Evolutionary conservation across 2,797 vertebrate genomes (phyloP).

Genomic region (Arremon aurantiirostris): DNA sequence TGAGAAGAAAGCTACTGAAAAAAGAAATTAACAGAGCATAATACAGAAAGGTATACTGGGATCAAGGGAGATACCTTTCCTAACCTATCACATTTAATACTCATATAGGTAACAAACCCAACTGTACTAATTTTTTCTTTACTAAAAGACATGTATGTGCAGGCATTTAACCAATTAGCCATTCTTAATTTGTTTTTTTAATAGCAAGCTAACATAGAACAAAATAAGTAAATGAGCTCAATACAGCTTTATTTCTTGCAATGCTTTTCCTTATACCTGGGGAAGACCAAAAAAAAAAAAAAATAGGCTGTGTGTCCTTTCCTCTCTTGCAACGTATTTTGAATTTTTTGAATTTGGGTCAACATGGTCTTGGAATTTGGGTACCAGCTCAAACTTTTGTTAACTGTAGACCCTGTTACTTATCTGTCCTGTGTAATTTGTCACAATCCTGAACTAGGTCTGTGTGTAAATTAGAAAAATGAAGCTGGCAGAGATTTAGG

Average conservation of each 20-base stretch:
- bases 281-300: neutral
- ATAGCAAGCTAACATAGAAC: neutral
- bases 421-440: neutral
- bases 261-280: neutral
- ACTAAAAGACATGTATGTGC: neutral
- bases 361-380: neutral
- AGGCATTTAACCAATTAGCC: neutral
- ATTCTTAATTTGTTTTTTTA: neutral
- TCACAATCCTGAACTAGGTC: neutral
- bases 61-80: neutral
- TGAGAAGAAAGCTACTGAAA: neutral
- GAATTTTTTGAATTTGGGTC: neutral
- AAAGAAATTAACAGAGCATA: neutral
- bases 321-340: neutral
- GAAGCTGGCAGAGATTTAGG: neutral
- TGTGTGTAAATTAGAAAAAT: neutral
- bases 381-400: neutral
- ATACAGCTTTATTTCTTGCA: neutral
- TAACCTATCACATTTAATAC: neutral
- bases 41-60: neutral
- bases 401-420: neutral
- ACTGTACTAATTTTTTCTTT: neutral
- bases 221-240: neutral
- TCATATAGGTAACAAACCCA: neutral
- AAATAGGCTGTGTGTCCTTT: neutral